Base-by-base conservation (phyloP, 2,888 invertebrate genomes). In the Ophioninae sp. region DNA sequence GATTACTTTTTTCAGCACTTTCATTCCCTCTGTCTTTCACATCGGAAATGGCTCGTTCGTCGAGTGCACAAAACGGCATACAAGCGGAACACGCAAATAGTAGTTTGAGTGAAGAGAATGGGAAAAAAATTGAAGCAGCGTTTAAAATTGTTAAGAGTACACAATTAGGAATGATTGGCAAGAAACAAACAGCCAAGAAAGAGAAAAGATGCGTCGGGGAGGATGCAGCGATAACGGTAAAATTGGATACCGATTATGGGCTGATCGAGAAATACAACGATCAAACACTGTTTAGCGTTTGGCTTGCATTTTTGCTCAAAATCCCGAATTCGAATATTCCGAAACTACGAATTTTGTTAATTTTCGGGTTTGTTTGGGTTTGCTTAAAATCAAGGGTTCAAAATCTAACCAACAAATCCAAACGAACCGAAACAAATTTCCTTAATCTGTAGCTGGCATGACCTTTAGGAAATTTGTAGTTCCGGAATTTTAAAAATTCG, bases 1-100 rank as follows among this genome's bases (percentile, higher is more conserved):
- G 30, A 30, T 30, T 30, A 9, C 39, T 61, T 67, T 61, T 68
- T 68, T 44, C 41, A 51, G 13, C 51, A 51, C 6, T 68, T 61
- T 59, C 61, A 37, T 41, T 23, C 51, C 10, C 63, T 63, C 23
- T 64, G 17, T 64, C 37, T 17, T 17, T 64, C 30, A 6, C 17
- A 17, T 69, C 41, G 6, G 51, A 68, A 41, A 61, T 3, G 5
- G 77, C 51, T 51, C 63, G 23, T 9, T 30, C 10, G 10, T 20
- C 17, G 20, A 30, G 13, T 10, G 8, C 51, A 37, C n/a, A n/a
- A 68, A 77, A 77, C 20, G 58, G 58, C 75, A n/a, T 37, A 17
- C 37, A 64, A 37, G 37, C n/a, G 63, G 13, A 63, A 63, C 6
- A 63, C 1, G 63, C 22, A 64, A 64, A 51, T 51, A 56, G 23